phyloP scores from a whole-genome alignment of 2,113 vertebrate genomes.

The Lontra canadensis region DNA sequence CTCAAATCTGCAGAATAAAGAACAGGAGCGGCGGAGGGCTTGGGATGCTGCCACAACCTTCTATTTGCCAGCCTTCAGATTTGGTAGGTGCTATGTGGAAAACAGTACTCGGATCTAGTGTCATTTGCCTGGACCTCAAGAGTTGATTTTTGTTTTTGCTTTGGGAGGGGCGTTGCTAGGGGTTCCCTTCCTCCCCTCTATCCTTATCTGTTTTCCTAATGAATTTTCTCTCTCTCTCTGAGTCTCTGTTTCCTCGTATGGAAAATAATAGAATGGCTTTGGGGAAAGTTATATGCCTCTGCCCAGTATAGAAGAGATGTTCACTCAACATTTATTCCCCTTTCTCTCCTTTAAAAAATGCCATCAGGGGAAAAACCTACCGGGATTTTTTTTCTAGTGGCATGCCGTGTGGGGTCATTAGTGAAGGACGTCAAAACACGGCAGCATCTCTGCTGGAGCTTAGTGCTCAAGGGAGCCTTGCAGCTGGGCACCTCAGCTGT shows the following conservation, averaged over 20 bases:
- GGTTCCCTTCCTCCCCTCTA: neutral
- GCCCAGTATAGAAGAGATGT: neutral
- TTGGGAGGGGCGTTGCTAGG: neutral
- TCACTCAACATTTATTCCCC: neutral
- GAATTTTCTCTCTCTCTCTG: neutral
- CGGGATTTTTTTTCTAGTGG: neutral
- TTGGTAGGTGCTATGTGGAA: neutral
- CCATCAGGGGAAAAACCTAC: neutral
- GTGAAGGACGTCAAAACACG: neutral
- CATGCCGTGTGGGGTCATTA: neutral
- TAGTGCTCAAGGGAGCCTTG: neutral
- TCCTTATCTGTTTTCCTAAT: neutral
- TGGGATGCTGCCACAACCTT: neutral
- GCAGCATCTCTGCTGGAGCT: neutral
- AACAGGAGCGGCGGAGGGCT: neutral
- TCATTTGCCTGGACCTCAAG: neutral
- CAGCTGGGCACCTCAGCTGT: neutral
- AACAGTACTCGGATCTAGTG: neutral
- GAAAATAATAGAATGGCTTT: neutral
- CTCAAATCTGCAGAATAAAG: neutral
- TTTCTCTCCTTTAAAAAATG: constrained; percentile 37
- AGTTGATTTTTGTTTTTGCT: neutral
- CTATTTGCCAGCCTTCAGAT: neutral
- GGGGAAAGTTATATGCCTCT: neutral
- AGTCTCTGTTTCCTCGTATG: neutral